These are phyloP conservation scores for Heliconius melpomene DNA, from an alignment of 1,140 invertebrate species.

Conservation along the genomic window DNA sequence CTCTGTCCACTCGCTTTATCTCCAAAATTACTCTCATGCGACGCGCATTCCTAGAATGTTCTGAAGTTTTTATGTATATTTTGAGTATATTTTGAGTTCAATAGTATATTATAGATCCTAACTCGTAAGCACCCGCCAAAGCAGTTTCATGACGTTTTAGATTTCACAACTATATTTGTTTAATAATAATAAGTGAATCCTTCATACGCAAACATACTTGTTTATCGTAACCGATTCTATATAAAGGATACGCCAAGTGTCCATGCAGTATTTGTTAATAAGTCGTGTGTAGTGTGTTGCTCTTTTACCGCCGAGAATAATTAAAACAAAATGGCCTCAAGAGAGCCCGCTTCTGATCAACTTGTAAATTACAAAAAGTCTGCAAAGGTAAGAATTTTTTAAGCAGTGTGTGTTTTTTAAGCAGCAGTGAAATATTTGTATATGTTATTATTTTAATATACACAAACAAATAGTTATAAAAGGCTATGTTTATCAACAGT, in stretches of 20 bases:
- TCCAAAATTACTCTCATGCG: background rate
- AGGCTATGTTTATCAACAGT: background rate
- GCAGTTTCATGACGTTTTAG: background rate
- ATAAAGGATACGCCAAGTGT: conserved; percentile 51
- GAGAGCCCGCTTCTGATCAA: conserved; percentile 86
- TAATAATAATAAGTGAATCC: conserved; percentile 11
- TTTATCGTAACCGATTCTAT: conserved; percentile 67
- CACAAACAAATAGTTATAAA: background rate
- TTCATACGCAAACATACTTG: conserved; percentile 48
- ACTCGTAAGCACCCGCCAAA: background rate
- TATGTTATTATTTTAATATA: background rate
- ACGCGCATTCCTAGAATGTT: background rate
- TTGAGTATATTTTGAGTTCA: too few relatives aligned
- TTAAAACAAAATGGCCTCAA: conserved; percentile 74
- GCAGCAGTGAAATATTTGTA: background rate
- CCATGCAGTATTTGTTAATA: conserved; percentile 54
- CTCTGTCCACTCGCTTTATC: background rate
- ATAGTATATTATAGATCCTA: background rate
- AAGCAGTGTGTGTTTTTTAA: too few relatives aligned
- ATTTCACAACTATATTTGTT: background rate
- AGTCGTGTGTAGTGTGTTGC: conserved; percentile 65
- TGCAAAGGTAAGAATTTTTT: conserved; percentile 83
- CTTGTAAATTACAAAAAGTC: conserved; percentile 84
- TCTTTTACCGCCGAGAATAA: conserved; percentile 39
- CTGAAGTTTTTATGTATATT: background rate